Conservation (phyloP, 2,797 vertebrate genomes). For the Aldrovandia affinis region DNA sequence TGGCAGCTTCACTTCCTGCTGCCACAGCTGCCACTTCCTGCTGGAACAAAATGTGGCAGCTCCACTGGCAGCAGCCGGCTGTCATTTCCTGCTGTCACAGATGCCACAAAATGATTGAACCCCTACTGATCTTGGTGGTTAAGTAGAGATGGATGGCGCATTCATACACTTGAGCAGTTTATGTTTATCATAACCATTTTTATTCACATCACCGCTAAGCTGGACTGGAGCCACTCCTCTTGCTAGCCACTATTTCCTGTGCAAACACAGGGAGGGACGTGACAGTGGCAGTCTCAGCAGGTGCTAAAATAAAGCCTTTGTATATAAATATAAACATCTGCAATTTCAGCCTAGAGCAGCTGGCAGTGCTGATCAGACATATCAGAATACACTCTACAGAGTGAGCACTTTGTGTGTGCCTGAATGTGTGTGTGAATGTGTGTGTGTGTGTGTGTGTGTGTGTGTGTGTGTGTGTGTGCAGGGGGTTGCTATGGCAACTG, state of each 20-base stretch:
- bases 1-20: too few relatives aligned
- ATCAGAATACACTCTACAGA: not conserved
- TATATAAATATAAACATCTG: constrained; percentile 15
- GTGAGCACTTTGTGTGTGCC: not conserved
- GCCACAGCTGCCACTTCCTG: too few relatives aligned
- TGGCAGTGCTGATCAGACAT: not conserved
- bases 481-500: not conserved
- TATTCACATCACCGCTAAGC: not conserved
- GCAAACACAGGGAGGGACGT: constrained; percentile 11
- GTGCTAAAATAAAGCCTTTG: constrained; percentile 19
- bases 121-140: too few relatives aligned
- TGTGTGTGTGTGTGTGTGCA: not conserved
- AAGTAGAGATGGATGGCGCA: too few relatives aligned
- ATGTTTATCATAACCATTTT: not conserved
- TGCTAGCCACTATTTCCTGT: not conserved
- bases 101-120: too few relatives aligned
- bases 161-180: not conserved
- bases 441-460: not conserved
- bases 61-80: too few relatives aligned
- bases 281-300: constrained; percentile 11
- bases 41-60: too few relatives aligned
- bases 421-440: not conserved
- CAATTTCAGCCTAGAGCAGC: not conserved
- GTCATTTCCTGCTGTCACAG: too few relatives aligned
- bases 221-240: not conserved